Base-by-base conservation (phyloP, 2,888 invertebrate species). In the Hirtodrosophila confusa region DNA sequence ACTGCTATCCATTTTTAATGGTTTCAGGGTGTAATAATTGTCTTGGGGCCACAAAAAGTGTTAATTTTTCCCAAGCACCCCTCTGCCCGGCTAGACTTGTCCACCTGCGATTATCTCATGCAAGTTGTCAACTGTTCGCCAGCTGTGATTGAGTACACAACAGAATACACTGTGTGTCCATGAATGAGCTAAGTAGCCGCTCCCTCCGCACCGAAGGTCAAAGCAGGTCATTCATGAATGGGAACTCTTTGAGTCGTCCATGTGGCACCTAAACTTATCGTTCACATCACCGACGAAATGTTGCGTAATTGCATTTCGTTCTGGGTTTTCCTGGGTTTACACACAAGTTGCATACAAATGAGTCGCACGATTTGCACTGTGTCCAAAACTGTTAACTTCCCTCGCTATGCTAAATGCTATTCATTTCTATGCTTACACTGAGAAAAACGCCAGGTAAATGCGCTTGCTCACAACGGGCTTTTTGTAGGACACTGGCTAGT, bases 241-340 rank as follows among this genome's bases (percentile, higher is more conserved):
- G 8, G 53, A 43, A 35, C 12, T 41, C 71, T 64, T 70, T 69
- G 33, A 50, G 47, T 4, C 37, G 7, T 11, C 31, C 27, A 12
- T 40, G 7, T 55, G 56, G 11, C 27, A 43, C n/a, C 2, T n/a
- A 23, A 31, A 23, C 3, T 6, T 9, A 33, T n/a, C n/a, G 27
- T 3, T 27, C 27, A 27, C 5, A 2, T 27, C 3, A 5, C 2
- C 27, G 27, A 17, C 17, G 24, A 41, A 33, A 23, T 29, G 4
- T 23, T 36, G 35, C 17, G 9, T 29, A 44, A 45, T 36, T 45
- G 7, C 23, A 12, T 41, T 24, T 39, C 3, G 17, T 39, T 58
- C 43, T 29, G 43, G 23, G 24, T 57, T 29, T 41, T 31, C 39
- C 39, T 3, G 4, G 27, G 27, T 27, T 27, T 27, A 6, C 11